Conservation (phyloP, 1,140 invertebrate genomes). For the Drosophila takahashii region DNA sequence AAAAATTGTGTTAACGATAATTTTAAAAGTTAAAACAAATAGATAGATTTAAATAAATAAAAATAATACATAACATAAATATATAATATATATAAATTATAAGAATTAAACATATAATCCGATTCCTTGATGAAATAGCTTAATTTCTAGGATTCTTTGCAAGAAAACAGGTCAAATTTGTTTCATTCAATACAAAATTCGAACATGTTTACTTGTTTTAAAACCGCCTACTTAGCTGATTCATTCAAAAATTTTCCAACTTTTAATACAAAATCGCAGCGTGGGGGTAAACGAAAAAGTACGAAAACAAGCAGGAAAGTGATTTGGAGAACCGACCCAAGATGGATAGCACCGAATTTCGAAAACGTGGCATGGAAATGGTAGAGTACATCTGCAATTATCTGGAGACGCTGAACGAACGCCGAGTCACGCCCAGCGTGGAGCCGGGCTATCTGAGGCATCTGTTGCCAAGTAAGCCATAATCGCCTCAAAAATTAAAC, state of each 20-base stretch:
- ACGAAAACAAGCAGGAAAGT: slow-evolving; percentile 18
- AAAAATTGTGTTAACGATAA: no score
- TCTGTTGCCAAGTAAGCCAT: slow-evolving; percentile 88
- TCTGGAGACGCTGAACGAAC: slow-evolving; percentile 92
- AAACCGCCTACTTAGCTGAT: slow-evolving; percentile 16
- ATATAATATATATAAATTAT: no score
- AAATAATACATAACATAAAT: no score
- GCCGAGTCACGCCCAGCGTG: slow-evolving; percentile 95
- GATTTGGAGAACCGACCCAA: slow-evolving; percentile 20
- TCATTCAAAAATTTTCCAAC: slow-evolving; percentile 20
- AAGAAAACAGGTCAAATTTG: neutral
- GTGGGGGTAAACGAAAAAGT: slow-evolving; percentile 16
- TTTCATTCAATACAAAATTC: neutral
- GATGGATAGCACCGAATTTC: slow-evolving; percentile 96
- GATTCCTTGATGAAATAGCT: no score
- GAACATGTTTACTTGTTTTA: neutral
- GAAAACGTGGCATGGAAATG: slow-evolving; percentile 96
- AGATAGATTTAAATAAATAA: no score
- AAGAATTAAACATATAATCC: no score
- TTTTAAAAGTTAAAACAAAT: no score
- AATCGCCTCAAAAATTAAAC: neutral
- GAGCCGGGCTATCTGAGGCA: slow-evolving; percentile 96
- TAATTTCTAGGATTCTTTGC: neutral
- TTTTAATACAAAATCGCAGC: slow-evolving; percentile 3
- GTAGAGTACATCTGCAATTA: slow-evolving; percentile 99